Evolutionary conservation across 2,888 invertebrate species (phyloP).

Genomic region (Spilosoma lubricipeda): DNA sequence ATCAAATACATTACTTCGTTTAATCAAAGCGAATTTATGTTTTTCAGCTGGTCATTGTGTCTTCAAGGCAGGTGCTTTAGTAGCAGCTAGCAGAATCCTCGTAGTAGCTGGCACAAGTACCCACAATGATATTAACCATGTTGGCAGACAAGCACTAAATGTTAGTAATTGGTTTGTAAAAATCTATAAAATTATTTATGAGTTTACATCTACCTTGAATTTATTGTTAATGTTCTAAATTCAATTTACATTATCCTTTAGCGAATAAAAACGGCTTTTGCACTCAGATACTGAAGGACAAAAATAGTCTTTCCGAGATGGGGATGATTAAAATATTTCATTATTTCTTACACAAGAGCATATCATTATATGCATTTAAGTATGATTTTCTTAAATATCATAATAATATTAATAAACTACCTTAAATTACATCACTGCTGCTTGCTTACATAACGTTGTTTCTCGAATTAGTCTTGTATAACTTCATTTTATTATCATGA

Average conservation of each 20-base stretch:
- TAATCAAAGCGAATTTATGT: not conserved
- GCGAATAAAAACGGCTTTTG: too few relatives aligned
- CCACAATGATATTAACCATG: constrained; percentile 59
- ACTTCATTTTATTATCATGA: not conserved
- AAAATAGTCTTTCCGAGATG: too few relatives aligned
- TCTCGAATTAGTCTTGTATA: not conserved
- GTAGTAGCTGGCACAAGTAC: constrained; percentile 72
- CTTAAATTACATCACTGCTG: not conserved
- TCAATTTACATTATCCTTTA: too few relatives aligned
- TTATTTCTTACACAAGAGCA: too few relatives aligned
- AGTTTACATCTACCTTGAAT: not conserved
- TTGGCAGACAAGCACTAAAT: constrained; percentile 64
- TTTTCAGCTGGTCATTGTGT: constrained; percentile 78
- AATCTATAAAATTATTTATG: not conserved
- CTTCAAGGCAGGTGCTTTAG: constrained; percentile 46
- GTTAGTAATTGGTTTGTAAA: constrained; percentile 57
- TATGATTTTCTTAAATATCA: too few relatives aligned
- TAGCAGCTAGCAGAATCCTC: constrained; percentile 59
- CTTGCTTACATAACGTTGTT: not conserved
- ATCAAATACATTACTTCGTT: not conserved
- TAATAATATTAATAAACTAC: not conserved
- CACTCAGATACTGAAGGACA: too few relatives aligned
- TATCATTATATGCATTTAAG: too few relatives aligned
- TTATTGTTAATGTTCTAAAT: too few relatives aligned
- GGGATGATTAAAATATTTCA: too few relatives aligned